Evolutionary conservation across 2,797 vertebrate species (phyloP).

Genomic region (Pseudomugil tenellus): DNA sequence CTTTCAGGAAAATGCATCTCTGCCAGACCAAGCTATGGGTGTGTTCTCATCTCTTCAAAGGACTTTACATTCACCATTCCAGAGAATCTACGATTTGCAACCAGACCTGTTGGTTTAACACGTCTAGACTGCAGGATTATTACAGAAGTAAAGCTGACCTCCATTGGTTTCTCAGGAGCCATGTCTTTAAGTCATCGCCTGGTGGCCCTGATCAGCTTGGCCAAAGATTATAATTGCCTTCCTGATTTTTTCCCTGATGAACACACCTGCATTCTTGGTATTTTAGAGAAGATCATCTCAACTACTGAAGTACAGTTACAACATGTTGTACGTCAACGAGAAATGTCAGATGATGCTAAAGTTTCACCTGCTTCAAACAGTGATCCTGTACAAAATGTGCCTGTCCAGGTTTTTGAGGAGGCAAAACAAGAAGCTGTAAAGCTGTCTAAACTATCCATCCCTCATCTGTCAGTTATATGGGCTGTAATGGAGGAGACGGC

Average conservation of each 20-base stretch:
- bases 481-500: slow-evolving; percentile 81
- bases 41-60: slow-evolving; percentile 78
- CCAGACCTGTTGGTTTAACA: slow-evolving; percentile 83
- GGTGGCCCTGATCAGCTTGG: slow-evolving; percentile 79
- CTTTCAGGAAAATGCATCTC: slow-evolving; percentile 77
- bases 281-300: slow-evolving; percentile 80
- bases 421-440: slow-evolving; percentile 24
- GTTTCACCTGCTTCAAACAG: background rate
- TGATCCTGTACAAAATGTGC: slow-evolving; percentile 20
- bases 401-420: slow-evolving; percentile 3
- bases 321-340: slow-evolving; percentile 32
- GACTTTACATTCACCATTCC: slow-evolving; percentile 61
- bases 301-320: slow-evolving; percentile 67
- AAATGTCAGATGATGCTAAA: slow-evolving; percentile 29
- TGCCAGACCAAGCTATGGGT: slow-evolving; percentile 80
- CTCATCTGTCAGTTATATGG: slow-evolving; percentile 35
- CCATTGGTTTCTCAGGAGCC: slow-evolving; percentile 84
- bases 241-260: slow-evolving; percentile 58
- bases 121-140: slow-evolving; percentile 80
- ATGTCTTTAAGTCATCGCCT: slow-evolving; percentile 77
- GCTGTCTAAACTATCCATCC: slow-evolving; percentile 1
- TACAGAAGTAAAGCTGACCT: slow-evolving; percentile 83
- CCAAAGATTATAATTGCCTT: slow-evolving; percentile 76
- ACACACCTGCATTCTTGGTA: slow-evolving; percentile 66
- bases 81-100: slow-evolving; percentile 77